Evolutionary conservation across 64 coral and sea anemone species (phyloP).

Genomic region (Montipora capricornis): DNA sequence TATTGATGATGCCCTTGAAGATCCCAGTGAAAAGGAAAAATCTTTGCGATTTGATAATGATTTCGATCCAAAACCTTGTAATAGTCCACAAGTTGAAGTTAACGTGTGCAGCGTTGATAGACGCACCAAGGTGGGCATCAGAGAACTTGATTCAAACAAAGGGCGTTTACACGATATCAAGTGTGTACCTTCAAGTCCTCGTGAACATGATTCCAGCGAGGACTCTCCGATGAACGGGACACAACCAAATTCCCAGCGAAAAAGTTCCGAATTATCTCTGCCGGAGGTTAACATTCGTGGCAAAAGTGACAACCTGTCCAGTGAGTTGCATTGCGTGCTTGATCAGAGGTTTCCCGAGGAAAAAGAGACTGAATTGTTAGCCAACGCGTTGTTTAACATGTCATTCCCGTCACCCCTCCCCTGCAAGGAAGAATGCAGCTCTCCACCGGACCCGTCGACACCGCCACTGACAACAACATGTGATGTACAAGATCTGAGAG

Average conservation of each 20-base stretch:
- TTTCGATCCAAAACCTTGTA: not conserved
- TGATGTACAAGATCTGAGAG: not conserved
- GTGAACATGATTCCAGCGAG: not conserved
- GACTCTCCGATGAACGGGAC: not conserved
- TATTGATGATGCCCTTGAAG: not conserved
- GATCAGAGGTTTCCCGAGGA: constrained; percentile 1
- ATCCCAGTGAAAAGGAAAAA: not conserved
- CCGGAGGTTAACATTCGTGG: not conserved
- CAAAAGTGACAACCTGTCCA: not conserved
- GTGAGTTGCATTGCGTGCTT: not conserved
- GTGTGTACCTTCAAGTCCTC: constrained; percentile 56
- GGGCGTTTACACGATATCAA: constrained; percentile 28
- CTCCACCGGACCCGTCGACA: constrained; percentile 70
- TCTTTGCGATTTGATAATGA: not conserved
- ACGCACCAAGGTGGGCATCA: not conserved
- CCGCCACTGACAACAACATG: not conserved
- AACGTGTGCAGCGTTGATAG: not conserved
- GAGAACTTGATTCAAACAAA: not conserved
- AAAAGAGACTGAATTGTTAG: constrained; percentile 62
- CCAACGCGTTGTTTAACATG: constrained; percentile 90
- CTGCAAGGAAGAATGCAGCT: constrained; percentile 20
- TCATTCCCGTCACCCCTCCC: constrained; percentile 73
- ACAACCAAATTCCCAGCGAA: not conserved
- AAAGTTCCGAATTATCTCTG: not conserved
- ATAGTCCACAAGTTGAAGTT: not conserved